phyloP scores from a whole-genome alignment of 1,140 invertebrate species.

The Microvelia longipes region DNA sequence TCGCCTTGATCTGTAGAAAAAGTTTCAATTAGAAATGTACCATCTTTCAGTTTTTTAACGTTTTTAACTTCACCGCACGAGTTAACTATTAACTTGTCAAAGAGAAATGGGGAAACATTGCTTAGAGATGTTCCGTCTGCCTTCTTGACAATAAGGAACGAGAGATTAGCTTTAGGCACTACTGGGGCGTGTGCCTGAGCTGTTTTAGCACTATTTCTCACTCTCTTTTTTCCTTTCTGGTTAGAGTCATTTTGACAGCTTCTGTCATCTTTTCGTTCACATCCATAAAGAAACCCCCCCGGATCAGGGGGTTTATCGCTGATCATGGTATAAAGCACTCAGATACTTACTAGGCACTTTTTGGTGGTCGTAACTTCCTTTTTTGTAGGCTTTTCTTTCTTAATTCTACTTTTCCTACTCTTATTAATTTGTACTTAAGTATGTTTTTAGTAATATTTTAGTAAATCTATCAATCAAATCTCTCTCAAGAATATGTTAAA shows the following conservation, averaged over 20 bases:
- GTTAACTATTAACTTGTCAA: not conserved
- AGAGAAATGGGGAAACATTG: not conserved
- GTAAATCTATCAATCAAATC: too few relatives aligned
- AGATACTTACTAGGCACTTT: too few relatives aligned
- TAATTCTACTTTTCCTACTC: too few relatives aligned
- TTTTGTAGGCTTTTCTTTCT: too few relatives aligned
- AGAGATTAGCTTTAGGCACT: not conserved
- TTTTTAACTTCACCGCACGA: not conserved
- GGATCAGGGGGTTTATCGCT: too few relatives aligned
- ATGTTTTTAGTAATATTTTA: too few relatives aligned
- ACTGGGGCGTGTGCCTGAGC: not conserved
- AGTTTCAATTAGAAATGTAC: not conserved
- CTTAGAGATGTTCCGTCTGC: not conserved
- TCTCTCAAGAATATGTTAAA: too few relatives aligned
- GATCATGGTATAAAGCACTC: too few relatives aligned
- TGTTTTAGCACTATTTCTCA: not conserved
- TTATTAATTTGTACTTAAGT: too few relatives aligned
- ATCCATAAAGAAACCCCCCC: too few relatives aligned
- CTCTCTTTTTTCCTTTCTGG: not conserved
- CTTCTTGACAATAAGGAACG: not conserved
- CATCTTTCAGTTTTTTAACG: not conserved
- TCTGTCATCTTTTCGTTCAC: too few relatives aligned
- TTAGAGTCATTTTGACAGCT: not conserved
- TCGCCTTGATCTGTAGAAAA: not conserved
- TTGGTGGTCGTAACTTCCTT: too few relatives aligned